Evolutionary conservation across 2,113 vertebrate genomes (phyloP).

Genomic region (Ceyx margarethae): DNA sequence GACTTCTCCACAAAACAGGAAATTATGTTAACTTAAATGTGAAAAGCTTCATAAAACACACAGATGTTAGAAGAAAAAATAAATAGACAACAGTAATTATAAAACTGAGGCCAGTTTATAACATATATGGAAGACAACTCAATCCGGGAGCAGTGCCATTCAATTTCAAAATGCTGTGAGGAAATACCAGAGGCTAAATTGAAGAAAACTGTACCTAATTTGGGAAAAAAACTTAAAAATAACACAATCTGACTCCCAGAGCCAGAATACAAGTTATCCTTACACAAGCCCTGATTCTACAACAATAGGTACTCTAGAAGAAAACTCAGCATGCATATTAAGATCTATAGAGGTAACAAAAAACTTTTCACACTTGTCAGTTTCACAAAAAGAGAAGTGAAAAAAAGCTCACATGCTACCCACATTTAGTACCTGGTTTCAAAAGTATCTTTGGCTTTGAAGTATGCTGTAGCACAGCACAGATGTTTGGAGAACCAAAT

Average conservation of each 20-base stretch:
- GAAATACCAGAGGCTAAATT: constrained; percentile 6
- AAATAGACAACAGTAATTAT: background rate
- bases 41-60: background rate
- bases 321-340: background rate
- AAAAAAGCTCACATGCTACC: background rate
- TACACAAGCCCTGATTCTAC: background rate
- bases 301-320: background rate
- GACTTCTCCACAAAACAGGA: background rate
- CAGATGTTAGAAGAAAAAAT: background rate
- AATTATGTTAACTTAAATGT: background rate
- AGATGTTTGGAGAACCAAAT: constrained; percentile 10
- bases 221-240: background rate
- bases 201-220: background rate
- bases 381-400: background rate
- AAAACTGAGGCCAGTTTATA: constrained; percentile 11
- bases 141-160: background rate
- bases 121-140: background rate
- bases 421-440: constrained; percentile 25
- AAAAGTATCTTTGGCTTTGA: constrained; percentile 38
- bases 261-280: background rate
- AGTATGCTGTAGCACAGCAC: background rate
- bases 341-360: background rate
- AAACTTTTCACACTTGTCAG: background rate
- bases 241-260: background rate
- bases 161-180: constrained; percentile 23